phyloP scores from a whole-genome alignment of 2,888 invertebrate species.

The Pyrgus malvae region DNA sequence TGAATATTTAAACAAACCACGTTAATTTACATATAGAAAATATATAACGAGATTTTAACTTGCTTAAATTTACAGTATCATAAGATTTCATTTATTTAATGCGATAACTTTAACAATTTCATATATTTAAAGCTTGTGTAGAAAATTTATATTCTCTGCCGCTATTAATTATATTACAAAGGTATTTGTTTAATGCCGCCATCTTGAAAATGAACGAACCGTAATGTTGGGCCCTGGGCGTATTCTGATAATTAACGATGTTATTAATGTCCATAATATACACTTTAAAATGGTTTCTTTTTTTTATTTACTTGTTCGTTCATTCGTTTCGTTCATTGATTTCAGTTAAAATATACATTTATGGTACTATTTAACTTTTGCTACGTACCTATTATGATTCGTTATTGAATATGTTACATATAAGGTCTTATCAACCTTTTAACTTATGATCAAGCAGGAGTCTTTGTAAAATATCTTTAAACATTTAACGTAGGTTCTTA shows the following conservation, averaged over 20 bases:
- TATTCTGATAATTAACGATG: neutral
- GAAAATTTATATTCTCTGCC: slow-evolving; percentile 22
- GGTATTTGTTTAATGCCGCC: slow-evolving; percentile 4
- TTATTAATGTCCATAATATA: too few species aligned
- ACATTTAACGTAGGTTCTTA: too few species aligned
- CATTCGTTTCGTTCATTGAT: too few species aligned
- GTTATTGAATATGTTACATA: too few species aligned
- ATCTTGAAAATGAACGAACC: slow-evolving; percentile 19
- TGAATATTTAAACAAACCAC: slow-evolving; percentile 15
- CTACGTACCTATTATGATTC: too few species aligned
- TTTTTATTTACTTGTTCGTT: too few species aligned
- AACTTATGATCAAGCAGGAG: too few species aligned
- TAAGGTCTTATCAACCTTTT: too few species aligned
- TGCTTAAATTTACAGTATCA: slow-evolving; percentile 13
- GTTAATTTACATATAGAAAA: slow-evolving; percentile 2
- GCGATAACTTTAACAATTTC: slow-evolving; percentile 22
- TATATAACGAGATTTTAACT: slow-evolving; percentile 1
- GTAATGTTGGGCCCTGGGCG: neutral
- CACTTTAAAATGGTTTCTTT: too few species aligned
- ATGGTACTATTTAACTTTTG: too few species aligned
- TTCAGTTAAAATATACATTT: too few species aligned
- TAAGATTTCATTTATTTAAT: slow-evolving; percentile 20
- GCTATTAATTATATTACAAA: slow-evolving; percentile 19
- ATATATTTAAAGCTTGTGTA: slow-evolving; percentile 27
- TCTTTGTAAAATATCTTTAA: too few species aligned